Base-by-base conservation (phyloP, 2,888 invertebrate species). In the Andrena bucephala region DNA sequence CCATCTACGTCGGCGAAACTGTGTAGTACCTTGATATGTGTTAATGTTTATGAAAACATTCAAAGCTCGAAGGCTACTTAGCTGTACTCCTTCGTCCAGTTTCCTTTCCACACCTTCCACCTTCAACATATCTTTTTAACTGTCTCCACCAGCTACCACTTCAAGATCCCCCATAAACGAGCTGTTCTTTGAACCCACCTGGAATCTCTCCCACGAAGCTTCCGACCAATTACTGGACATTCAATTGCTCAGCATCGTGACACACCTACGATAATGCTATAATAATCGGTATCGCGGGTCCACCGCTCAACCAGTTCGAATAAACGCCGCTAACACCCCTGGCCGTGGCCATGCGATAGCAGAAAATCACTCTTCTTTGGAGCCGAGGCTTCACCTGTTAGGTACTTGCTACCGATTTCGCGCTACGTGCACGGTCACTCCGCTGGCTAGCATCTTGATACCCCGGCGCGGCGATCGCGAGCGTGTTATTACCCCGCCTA, bases 401-500 rank as follows among this genome's bases (percentile, higher is more conserved):
- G 59, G 69, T 81, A 83, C 81, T 83, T 81, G 83, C 83, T 83
- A 83, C 83, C 74, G 83, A 83, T 72, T 83, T 77, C 82, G 81
- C 73, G 83, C 73, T 77, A 72, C 71, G 71, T 81, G 79, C 67
- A 36, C 75, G 71, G 79, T 79, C 83, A 86, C 84, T 80, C 78
- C 84, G 74, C 69, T 60, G 76, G 67, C 83, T 80, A 82, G 86
- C 69, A 86, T 88, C 89, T 89, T 85, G 82, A 88, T 89, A 88
- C 89, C 89, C 88, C 89, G 86, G 89, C 88, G 87, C 89, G 81
- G 86, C 84, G 88, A 90, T 91, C 91, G 87, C 83, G 91, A 92
- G 92, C 92, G 92, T 94, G 92, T 94, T 90, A 94, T 94, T 94
- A 94, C 92, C 93, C 93, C 94, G 94, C 94, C 94, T 93, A 94